phyloP scores from a whole-genome alignment of 1,140 invertebrate genomes.

The Psilanteris sp. region DNA sequence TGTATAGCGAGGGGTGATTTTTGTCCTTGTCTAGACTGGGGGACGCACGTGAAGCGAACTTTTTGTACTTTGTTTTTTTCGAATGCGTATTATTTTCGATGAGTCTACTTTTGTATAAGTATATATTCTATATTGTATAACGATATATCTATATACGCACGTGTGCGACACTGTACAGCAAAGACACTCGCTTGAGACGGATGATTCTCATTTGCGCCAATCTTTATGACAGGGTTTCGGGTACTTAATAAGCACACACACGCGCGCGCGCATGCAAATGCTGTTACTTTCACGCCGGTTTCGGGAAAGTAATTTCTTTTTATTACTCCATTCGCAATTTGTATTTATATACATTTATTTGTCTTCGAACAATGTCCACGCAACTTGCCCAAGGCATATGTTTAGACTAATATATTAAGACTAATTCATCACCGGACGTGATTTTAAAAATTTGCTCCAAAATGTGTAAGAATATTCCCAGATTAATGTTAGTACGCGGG shows the following conservation, averaged over 20 bases:
- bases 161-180: constrained; percentile 8
- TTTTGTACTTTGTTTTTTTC: constrained; percentile 74
- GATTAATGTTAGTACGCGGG: too few relatives aligned
- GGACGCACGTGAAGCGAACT: constrained; percentile 58
- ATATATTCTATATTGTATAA: constrained; percentile 53
- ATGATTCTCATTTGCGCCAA: constrained; percentile 7
- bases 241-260: constrained; percentile 28
- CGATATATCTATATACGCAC: constrained; percentile 32
- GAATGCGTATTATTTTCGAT: constrained; percentile 73
- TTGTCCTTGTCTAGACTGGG: constrained; percentile 71
- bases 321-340: too few relatives aligned
- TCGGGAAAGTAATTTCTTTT: too few relatives aligned
- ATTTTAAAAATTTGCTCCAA: too few relatives aligned
- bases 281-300: too few relatives aligned
- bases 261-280: too few relatives aligned
- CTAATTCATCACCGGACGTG: too few relatives aligned
- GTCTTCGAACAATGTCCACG: too few relatives aligned
- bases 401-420: too few relatives aligned
- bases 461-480: too few relatives aligned
- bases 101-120: constrained; percentile 62
- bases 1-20: constrained; percentile 70
- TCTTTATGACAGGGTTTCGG: constrained; percentile 37
- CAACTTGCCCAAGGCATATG: too few relatives aligned
- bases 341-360: too few relatives aligned
- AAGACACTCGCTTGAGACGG: constrained; percentile 7